A percentile compares a stretch with the other conserved stretches of the same genome.
Conservation (phyloP, 1,140 invertebrate genomes). For the Hesperophylax magnus region DNA sequence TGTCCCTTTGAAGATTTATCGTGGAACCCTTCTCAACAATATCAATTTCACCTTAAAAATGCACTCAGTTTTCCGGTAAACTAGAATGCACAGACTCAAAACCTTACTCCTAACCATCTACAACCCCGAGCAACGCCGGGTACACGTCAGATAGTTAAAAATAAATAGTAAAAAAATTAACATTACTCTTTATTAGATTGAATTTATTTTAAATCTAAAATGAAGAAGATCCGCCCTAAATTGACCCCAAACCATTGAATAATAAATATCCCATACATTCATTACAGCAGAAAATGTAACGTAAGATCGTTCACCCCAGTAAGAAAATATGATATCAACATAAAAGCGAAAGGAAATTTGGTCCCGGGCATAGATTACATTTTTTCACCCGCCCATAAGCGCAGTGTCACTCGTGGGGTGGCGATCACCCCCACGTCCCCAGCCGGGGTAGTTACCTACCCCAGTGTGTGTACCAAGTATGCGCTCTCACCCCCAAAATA, state of each 20-base stretch:
- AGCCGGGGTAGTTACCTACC: no score
- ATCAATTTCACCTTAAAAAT: no score
- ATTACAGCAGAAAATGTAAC: slow-evolving; percentile 44
- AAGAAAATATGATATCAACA: slow-evolving; percentile 49
- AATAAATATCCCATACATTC: slow-evolving; percentile 36
- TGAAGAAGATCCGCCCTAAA: neutral
- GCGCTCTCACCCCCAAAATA: slow-evolving; percentile 29
- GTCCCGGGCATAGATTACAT: slow-evolving; percentile 37
- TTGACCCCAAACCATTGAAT: slow-evolving; percentile 8
- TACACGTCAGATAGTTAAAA: no score
- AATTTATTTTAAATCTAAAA: neutral
- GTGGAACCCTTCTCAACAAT: no score
- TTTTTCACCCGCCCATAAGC: slow-evolving; percentile 30
- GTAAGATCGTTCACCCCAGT: slow-evolving; percentile 31
- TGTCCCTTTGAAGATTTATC: no score
- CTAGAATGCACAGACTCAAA: no score
- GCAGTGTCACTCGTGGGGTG: slow-evolving; percentile 40
- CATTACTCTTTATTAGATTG: neutral
- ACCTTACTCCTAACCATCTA: no score
- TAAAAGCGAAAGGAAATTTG: slow-evolving; percentile 46
- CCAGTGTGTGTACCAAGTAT: no score
- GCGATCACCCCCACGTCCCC: neutral
- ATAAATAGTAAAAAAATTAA: neutral
- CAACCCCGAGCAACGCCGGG: no score
- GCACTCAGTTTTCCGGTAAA: no score